Base-by-base conservation (phyloP, 2,797 vertebrate species). In the Sciurus vulgaris region DNA sequence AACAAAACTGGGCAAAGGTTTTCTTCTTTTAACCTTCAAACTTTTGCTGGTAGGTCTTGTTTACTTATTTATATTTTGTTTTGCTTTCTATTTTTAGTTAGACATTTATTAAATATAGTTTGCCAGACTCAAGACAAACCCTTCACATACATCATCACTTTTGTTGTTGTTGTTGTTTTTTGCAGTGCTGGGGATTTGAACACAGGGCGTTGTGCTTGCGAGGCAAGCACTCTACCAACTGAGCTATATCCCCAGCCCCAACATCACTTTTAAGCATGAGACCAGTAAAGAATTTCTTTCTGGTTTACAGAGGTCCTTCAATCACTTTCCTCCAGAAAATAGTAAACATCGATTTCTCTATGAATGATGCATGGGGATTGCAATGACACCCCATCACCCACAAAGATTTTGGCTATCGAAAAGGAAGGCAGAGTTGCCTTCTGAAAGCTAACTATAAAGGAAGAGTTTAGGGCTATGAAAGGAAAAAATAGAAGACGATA, bases 391-490 rank as follows among this genome's bases (percentile, higher is more conserved):
- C 18, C 13, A 13, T 6, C 2, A 5, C 33, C 24, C 12, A 77
- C 20, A 47, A 87, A 77, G 47, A 93, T 86, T 54, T 74, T 89
- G 54, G 6, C n/a, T 81, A 5, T 87, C 63, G 51, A 54, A 56
- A 56, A 93, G 22, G 13, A 12, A 63, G 20, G 28, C 6, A 54
- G 54, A 84, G 5, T 44, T 81, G 47, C 18, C 84, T 67, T 91
- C 78, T 90, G n/a, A 90, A 2, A 89, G 28, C 86, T 81, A 96
- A 91, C 18, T 18, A 6, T 90, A 72, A 93, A 91, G 73, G 54
- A 86, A 94, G 54, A 89, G 1, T 17, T 84, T 20, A 63, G 13
- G 2, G 2, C 26, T 89, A 38, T 35, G 51, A 49, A 74, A 30
- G 13, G 44, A 54, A 56, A 24, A 63, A 72, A 83, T 72, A 56